phyloP scores from a whole-genome alignment of 2,888 invertebrate genomes.

The Stramonita haemastoma region DNA sequence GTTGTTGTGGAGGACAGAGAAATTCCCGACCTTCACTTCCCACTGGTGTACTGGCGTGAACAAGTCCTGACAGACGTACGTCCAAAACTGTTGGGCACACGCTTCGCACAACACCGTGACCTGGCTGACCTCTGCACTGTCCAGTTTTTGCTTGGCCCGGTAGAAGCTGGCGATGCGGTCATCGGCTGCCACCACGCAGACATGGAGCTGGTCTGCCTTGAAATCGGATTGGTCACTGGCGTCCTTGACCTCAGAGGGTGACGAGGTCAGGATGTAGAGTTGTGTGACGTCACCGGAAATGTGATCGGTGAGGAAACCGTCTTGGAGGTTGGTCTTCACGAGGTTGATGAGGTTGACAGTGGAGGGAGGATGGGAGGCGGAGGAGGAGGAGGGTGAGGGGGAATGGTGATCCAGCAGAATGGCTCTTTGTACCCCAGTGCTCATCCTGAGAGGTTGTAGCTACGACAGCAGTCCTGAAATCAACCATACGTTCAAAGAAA shows the following conservation, averaged over 20 bases:
- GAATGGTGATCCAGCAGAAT: neutral
- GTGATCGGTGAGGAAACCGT: neutral
- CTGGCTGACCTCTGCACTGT: conserved; percentile 34
- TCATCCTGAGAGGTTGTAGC: neutral
- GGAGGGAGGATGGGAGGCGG: neutral
- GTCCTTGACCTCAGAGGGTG: neutral
- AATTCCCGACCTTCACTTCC: conserved; percentile 33
- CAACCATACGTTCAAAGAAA: neutral
- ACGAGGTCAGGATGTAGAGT: conserved; percentile 17
- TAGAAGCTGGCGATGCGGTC: conserved; percentile 45
- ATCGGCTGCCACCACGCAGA: conserved; percentile 11
- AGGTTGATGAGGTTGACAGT: neutral
- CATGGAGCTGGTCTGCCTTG: neutral
- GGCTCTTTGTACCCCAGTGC: neutral
- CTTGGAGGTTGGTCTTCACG: neutral
- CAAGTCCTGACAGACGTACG: conserved; percentile 39
- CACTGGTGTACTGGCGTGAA: conserved; percentile 45
- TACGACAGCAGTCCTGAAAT: neutral
- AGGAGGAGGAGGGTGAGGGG: neutral
- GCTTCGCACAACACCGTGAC: conserved; percentile 42
- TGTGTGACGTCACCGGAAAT: neutral
- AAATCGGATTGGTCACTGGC: neutral
- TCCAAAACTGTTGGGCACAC: conserved; percentile 37
- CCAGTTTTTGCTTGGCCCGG: conserved; percentile 48
- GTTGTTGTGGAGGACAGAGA: neutral